phyloP scores from a whole-genome alignment of 1,140 invertebrate genomes.

The Drosophila serrata region DNA sequence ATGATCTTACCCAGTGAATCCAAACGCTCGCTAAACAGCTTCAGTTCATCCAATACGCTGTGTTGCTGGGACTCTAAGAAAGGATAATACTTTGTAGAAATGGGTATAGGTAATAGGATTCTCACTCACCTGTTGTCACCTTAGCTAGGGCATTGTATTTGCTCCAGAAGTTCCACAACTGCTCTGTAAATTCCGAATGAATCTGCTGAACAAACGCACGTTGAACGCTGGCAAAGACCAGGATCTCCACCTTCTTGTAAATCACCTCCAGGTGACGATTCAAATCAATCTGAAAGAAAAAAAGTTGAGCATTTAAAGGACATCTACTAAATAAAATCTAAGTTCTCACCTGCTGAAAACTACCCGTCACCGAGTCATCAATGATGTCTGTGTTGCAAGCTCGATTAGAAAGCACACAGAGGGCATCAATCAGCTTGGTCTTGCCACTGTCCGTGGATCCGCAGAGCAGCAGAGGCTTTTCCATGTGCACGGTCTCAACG shows the following conservation, averaged over 20 bases:
- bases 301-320: constrained; percentile 85
- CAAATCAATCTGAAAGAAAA: constrained; percentile 88
- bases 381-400: constrained; percentile 80
- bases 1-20: constrained; percentile 51
- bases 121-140: constrained; percentile 52
- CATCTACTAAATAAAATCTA: not conserved
- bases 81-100: not conserved
- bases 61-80: constrained; percentile 51
- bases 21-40: constrained; percentile 59
- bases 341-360: constrained; percentile 77
- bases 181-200: constrained; percentile 39
- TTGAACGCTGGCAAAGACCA: constrained; percentile 82
- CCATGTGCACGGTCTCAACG: constrained; percentile 78
- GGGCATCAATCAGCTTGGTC: constrained; percentile 79
- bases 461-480: constrained; percentile 79
- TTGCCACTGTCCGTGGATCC: constrained; percentile 82
- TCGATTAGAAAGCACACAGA: constrained; percentile 74
- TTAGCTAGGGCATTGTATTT: constrained; percentile 63
- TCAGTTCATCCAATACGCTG: constrained; percentile 65
- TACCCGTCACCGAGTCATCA: constrained; percentile 84
- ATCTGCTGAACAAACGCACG: constrained; percentile 60
- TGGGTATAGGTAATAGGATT: not conserved
- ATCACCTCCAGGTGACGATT: constrained; percentile 90
- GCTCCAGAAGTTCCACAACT: constrained; percentile 69
- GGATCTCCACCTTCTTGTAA: constrained; percentile 84